Evolutionary conservation across 2,113 vertebrate species (phyloP).

Genomic region (Esox niger): DNA sequence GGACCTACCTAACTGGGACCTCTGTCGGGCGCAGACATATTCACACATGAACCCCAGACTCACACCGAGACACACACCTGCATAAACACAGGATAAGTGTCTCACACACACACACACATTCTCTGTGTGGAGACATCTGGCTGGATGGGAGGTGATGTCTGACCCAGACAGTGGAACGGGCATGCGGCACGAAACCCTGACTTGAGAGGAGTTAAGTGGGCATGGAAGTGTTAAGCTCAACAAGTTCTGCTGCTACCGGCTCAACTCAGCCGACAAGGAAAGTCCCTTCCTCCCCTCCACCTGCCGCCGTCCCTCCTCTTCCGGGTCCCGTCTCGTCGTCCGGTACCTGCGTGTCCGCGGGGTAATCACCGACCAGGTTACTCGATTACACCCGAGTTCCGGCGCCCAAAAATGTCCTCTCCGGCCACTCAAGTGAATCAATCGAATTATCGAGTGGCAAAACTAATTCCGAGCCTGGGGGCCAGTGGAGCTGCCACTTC

Average conservation of each 20-base stretch:
- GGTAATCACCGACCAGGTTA: too few relatives aligned
- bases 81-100: not conserved
- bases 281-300: slow-evolving; percentile 16
- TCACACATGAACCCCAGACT: not conserved
- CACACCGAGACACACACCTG: not conserved
- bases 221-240: too few relatives aligned
- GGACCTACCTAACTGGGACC: not conserved
- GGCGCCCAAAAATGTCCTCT: slow-evolving; percentile 58
- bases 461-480: slow-evolving; percentile 77
- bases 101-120: slow-evolving; percentile 3
- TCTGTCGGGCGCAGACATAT: not conserved
- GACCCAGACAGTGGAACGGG: too few relatives aligned
- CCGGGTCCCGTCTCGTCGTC: not conserved
- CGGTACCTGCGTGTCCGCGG: not conserved
- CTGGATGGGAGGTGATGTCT: not conserved
- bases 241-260: too few relatives aligned
- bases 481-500: slow-evolving; percentile 78
- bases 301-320: not conserved
- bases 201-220: too few relatives aligned
- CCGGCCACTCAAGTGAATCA: slow-evolving; percentile 80
- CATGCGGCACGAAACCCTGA: too few relatives aligned
- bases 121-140: not conserved
- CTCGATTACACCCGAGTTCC: slow-evolving; percentile 39
- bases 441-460: slow-evolving; percentile 81
- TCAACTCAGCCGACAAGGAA: not conserved